Evolutionary conservation across 2,888 invertebrate genomes (phyloP), one percentile per base, ranked within the genome.

Genomic region (Cotesia congregata): DNA sequence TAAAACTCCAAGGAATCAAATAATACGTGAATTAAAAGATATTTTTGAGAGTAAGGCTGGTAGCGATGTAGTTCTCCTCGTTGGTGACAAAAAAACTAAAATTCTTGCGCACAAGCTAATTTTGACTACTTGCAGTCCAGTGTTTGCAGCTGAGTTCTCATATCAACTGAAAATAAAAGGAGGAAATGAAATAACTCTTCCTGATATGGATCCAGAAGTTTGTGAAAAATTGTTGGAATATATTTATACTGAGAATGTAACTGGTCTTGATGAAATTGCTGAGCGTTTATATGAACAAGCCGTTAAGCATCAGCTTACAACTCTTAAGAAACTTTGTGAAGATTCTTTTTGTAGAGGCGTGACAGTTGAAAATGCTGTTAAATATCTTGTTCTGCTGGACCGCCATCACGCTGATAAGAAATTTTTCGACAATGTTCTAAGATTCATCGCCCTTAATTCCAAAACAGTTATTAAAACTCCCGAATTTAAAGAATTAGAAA

Each of bases 191-290:
- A 67, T 77, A 12, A 17, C 20, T 1, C 41, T 77, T 38, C 1
- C 15, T n/a, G 68, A 64, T n/a, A 60, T 70, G 50, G 15, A 15
- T 7, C 41, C 38, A 38, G 69, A 68, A 6, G 62, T 69, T 9
- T 40, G 68, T 9, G 6, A 64, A 1, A 64, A 72, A 41, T 6
- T 77, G 1, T 61, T 77, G n/a, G 12, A 59, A 40, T 77, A 41
- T 40, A 61, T 77, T 30, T 77, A 77, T 39, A 68, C 61, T 0
- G 68, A 73, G 20, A 15, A 77, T 1, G 69, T 62, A n/a, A 17
- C 4, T 7, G 41, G 73, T 62, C 5, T 77, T 6, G 39, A 72
- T 39, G 59, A 68, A 12, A 4, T 69, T 6, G 30, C 68, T 64
- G 20, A 30, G 6, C 9, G 12, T 15, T 64, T 77, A 17, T 41